Evolutionary conservation across 2,888 invertebrate species (phyloP).

Genomic region (Leptinotarsa rubiginosa): DNA sequence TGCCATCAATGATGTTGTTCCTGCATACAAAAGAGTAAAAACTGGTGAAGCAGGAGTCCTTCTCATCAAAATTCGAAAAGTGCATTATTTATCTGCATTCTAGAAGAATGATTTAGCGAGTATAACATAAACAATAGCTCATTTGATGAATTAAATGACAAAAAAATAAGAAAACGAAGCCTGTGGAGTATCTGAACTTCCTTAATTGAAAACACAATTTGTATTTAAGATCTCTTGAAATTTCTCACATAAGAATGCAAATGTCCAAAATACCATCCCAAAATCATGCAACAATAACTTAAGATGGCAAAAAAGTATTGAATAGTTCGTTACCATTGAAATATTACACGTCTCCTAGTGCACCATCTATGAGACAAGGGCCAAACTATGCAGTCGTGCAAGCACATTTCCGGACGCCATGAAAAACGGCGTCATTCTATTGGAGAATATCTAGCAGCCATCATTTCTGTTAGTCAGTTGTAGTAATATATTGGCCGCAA

Average conservation of each 20-base stretch:
- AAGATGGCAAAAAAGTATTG: neutral
- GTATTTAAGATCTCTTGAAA: neutral
- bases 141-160: neutral
- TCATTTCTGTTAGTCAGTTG: slow-evolving; percentile 65
- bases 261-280: neutral
- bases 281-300: neutral
- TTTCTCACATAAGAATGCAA: neutral
- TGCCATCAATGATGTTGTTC: neutral
- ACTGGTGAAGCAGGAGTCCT: neutral
- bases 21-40: neutral
- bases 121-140: neutral
- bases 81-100: no score
- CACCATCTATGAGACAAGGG: slow-evolving; percentile 55
- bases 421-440: slow-evolving; percentile 58
- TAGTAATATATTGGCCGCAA: slow-evolving; percentile 59
- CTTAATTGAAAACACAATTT: neutral
- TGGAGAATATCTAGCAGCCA: slow-evolving; percentile 68
- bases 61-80: neutral
- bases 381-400: slow-evolving; percentile 44
- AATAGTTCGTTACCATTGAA: neutral
- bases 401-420: slow-evolving; percentile 50
- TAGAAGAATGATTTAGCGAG: neutral
- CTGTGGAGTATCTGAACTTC: neutral
- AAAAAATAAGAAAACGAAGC: neutral
- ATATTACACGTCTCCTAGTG: slow-evolving; percentile 25